Evolutionary conservation across 1,140 invertebrate genomes (phyloP), one percentile per base, ranked within the genome.

Genomic region (Calycopis cecrops): DNA sequence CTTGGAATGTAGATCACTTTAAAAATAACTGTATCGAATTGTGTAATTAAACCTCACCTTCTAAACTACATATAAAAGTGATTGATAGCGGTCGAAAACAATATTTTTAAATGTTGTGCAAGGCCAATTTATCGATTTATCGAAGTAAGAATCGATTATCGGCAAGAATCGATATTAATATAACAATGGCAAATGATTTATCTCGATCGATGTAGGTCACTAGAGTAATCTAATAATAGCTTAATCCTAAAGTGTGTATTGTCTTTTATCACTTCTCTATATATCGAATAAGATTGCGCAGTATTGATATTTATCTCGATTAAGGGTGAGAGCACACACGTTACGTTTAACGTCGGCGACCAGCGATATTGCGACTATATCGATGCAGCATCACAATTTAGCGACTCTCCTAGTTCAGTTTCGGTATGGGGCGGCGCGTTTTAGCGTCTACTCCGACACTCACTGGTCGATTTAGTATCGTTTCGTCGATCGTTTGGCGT

Each of bases 151-250:
- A 67, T 70, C 53, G 62, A 63, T 63, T 59, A 50, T 59, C 38
- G 3, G 11, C 21, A 14, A 12, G 57, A 57, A 69, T 65, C 59
- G 47, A 57, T 57, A 62, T 57, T 49, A 40, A n/a, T 35, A 60
- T 61, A 48, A 76, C 67, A 78, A 72, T 73, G 42, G 63, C 42
- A 38, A 57, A 53, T 57, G 60, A 76, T 65, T 76, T 65, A 70
- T 71, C 65, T 59, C 35, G 50, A 73, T 62, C 62, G 63, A 76
- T 75, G 62, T 77, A 63, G 78, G 74, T 73, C 69, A 71, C 44
- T 69, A 66, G 38, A 59, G 28, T 59, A 53, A 59, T 63, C 57
- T 60, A 62, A 44, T 56, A 28, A 28, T 3, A 28, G 21, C 21
- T 28, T 28, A 28, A 28, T 6, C 21, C 21, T 28, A 28, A 3